Evolutionary conservation across 2,797 vertebrate genomes (phyloP).

Genomic region (Microchirus variegatus): DNA sequence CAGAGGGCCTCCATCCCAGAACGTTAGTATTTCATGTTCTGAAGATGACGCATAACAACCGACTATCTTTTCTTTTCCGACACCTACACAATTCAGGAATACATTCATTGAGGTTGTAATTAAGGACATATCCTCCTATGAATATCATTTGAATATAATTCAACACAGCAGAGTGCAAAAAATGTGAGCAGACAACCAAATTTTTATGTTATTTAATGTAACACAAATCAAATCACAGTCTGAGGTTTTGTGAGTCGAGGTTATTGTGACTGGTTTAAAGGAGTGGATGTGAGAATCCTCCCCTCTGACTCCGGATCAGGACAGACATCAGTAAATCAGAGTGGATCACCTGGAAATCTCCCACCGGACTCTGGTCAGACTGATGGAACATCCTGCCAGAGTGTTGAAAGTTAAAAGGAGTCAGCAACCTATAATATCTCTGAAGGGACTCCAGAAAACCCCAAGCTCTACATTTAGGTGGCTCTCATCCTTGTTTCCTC

Average conservation of each 20-base stretch:
- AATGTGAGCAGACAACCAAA: no score
- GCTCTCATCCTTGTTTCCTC: background rate
- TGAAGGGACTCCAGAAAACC: background rate
- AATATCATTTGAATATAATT: no score
- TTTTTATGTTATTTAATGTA: no score
- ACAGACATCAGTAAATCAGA: background rate
- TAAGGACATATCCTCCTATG: no score
- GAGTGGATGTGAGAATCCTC: background rate
- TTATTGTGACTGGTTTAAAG: background rate
- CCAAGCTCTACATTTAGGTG: background rate
- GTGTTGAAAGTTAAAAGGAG: background rate
- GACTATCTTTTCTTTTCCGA: no score
- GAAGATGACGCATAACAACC: no score
- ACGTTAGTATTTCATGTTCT: no score
- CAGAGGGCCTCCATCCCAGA: no score
- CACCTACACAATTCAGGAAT: no score
- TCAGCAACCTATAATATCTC: background rate
- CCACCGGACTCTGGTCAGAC: background rate
- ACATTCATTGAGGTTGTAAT: no score
- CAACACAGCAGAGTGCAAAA: no score
- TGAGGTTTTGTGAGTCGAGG: background rate
- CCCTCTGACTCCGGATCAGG: background rate
- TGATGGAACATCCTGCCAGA: background rate
- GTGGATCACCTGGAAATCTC: constrained; percentile 1
- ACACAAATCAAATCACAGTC: background rate